Evolutionary conservation across 2,113 vertebrate species (phyloP).

Genomic region (Lichenostomus cassidix): DNA sequence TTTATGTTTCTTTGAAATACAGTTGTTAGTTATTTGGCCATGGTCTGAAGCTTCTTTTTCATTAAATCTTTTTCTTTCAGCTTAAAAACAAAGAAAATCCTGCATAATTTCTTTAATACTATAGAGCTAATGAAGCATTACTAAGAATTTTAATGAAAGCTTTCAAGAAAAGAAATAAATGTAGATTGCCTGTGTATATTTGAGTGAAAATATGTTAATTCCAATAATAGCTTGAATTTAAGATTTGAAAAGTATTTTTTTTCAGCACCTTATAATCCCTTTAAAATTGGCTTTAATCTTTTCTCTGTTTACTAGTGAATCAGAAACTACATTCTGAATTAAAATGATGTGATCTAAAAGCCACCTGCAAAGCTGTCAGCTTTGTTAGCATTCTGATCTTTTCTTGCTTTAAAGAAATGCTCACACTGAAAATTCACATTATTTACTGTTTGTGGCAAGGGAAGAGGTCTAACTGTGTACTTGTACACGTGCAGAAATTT

Average conservation of each 20-base stretch:
- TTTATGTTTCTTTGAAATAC: background rate
- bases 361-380: background rate
- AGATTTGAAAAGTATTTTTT: background rate
- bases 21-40: background rate
- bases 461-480: background rate
- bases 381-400: background rate
- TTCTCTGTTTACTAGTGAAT: conserved; percentile 20
- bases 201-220: conserved; percentile 21
- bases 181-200: background rate
- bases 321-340: background rate
- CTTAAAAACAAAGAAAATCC: background rate
- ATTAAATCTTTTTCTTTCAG: background rate
- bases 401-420: background rate
- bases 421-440: background rate
- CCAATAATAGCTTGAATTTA: background rate
- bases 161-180: conserved; percentile 1
- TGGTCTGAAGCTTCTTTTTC: background rate
- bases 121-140: background rate
- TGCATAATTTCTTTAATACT: background rate
- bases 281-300: conserved; percentile 38
- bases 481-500: background rate
- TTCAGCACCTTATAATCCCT: background rate
- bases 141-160: background rate
- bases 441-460: background rate
- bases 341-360: background rate